Percentiles rank a stretch among this genome's conserved stretches.
These are phyloP conservation scores for Lottia gigantea DNA, from an alignment of 2,888 invertebrate genomes.

Conservation along the genomic window DNA sequence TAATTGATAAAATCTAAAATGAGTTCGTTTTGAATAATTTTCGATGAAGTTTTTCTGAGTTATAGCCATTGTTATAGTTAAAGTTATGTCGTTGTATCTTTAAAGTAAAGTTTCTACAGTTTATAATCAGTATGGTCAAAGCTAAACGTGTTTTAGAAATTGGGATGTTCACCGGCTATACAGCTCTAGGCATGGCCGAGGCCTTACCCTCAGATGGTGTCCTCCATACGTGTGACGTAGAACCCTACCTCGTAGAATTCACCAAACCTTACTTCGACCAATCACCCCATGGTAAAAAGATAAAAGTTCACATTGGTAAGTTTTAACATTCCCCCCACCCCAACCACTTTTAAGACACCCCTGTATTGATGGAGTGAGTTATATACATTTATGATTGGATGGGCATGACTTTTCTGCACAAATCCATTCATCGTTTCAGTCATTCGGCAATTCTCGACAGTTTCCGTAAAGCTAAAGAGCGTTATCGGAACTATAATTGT, in stretches of 20 bases:
- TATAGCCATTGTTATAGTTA: too few relatives aligned
- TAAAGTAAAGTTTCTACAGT: conserved; percentile 29
- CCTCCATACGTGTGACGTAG: conserved; percentile 38
- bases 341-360: too few relatives aligned
- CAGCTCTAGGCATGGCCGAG: conserved; percentile 41
- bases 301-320: conserved; percentile 36
- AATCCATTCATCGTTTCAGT: too few relatives aligned
- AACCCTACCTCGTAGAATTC: conserved; percentile 35
- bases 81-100: too few relatives aligned
- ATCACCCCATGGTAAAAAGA: conserved; percentile 40
- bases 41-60: too few relatives aligned
- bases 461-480: too few relatives aligned
- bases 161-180: conserved; percentile 45
- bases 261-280: conserved; percentile 31
- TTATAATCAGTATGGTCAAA: conserved; percentile 34
- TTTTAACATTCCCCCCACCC: not conserved
- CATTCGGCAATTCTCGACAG: too few relatives aligned
- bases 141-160: conserved; percentile 41
- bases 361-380: too few relatives aligned
- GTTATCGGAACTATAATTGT: not conserved
- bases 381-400: not conserved
- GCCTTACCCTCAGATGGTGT: conserved; percentile 39
- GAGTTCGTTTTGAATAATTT: too few relatives aligned
- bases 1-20: too few relatives aligned
- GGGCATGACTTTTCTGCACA: not conserved